A percentile compares a stretch with the other conserved stretches of the same genome.
phyloP scores from a whole-genome alignment of 2,888 invertebrate genomes.

The Hypomecis punctinalis region DNA sequence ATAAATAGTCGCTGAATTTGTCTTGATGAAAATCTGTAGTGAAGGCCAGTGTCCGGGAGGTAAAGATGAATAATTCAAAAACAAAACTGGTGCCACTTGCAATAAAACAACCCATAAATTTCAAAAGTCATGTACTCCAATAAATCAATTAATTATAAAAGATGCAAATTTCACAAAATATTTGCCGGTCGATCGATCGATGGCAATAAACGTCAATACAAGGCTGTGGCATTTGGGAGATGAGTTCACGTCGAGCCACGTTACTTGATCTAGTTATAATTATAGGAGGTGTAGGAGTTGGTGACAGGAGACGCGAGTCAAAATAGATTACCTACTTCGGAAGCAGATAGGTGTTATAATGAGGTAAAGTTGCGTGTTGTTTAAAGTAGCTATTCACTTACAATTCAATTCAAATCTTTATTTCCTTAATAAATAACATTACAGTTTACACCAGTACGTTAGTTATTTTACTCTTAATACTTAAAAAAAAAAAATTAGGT shows the following conservation, averaged over 20 bases:
- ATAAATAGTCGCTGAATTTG: too few relatives aligned
- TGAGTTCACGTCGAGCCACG: slow-evolving; percentile 46
- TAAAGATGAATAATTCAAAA: too few relatives aligned
- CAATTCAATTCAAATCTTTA: too few relatives aligned
- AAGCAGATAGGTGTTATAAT: too few relatives aligned
- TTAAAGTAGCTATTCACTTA: too few relatives aligned
- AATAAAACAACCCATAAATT: slow-evolving; percentile 13
- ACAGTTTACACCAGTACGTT: too few relatives aligned
- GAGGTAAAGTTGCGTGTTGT: too few relatives aligned
- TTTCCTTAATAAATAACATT: too few relatives aligned
- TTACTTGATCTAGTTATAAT: slow-evolving; percentile 55
- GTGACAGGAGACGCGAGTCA: slow-evolving; percentile 28
- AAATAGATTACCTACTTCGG: not conserved
- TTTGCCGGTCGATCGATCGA: slow-evolving; percentile 11
- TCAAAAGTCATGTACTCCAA: slow-evolving; percentile 11
- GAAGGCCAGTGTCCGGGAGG: too few relatives aligned
- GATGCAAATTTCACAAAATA: slow-evolving; percentile 14
- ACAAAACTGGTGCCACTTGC: slow-evolving; percentile 12
- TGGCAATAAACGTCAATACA: slow-evolving; percentile 43
- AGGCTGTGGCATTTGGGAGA: slow-evolving; percentile 64
- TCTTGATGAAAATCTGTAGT: too few relatives aligned
- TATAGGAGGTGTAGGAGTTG: slow-evolving; percentile 2
- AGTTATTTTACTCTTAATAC: too few relatives aligned
- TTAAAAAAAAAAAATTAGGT: too few relatives aligned
- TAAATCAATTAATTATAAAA: slow-evolving; percentile 17